Percentiles rank a stretch among this genome's conserved stretches.
These are phyloP conservation scores for Proales similis DNA, from an alignment of 1,140 invertebrate genomes.

Conservation along the genomic window DNA sequence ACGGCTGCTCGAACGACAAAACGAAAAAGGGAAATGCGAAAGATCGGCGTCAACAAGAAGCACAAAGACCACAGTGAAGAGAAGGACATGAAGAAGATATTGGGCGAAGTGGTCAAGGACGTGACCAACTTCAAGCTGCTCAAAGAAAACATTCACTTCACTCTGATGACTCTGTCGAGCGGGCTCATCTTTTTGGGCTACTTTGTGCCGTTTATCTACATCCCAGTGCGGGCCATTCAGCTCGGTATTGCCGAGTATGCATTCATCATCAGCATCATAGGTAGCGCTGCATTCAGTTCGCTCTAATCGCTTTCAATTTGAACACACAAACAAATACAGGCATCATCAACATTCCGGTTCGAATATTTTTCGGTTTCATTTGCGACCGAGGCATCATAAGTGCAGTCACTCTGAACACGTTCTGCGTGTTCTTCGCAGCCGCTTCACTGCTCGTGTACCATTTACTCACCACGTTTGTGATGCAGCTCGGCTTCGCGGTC, in stretches of 20 bases:
- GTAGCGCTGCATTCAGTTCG: constrained; percentile 71
- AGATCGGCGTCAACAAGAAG: not conserved
- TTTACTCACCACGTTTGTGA: not conserved
- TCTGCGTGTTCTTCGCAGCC: constrained; percentile 10
- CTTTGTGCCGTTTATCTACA: constrained; percentile 82
- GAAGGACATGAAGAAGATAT: not conserved
- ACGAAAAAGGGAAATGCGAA: constrained; percentile 2
- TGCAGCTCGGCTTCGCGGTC: constrained; percentile 1
- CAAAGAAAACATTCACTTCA: constrained; percentile 69
- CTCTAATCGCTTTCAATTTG: no score
- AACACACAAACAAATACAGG: no score
- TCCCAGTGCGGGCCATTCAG: constrained; percentile 52
- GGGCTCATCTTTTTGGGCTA: constrained; percentile 92
- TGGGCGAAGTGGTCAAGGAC: constrained; percentile 58
- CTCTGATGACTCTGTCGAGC: constrained; percentile 85
- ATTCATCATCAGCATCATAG: constrained; percentile 56
- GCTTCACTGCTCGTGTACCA: constrained; percentile 2
- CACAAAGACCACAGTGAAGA: no score
- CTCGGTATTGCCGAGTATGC: constrained; percentile 22
- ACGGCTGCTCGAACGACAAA: no score
- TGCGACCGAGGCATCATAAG: constrained; percentile 57
- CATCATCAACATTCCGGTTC: constrained; percentile 58
- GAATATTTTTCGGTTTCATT: constrained; percentile 47
- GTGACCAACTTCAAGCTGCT: constrained; percentile 78
- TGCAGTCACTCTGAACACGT: constrained; percentile 14